Evolutionary conservation across 1,140 invertebrate species (phyloP), one percentile per base, ranked within the genome.

Genomic region (Pseudomyrmex sp.): DNA sequence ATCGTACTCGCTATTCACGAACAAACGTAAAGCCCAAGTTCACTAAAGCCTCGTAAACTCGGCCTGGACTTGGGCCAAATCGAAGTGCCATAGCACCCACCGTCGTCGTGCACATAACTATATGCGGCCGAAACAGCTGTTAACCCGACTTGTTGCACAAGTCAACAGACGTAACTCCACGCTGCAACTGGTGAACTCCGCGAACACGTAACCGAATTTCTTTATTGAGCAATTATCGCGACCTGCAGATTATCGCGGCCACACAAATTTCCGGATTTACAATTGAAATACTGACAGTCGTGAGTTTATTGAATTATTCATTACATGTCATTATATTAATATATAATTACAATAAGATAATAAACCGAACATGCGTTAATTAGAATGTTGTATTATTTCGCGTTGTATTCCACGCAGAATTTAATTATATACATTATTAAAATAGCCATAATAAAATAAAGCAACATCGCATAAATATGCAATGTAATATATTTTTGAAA

Each of bases 101-200:
- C 69, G 63, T 79, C 83, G 74, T 76, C 84, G 75, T 77, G 63
- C 85, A 50, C 59, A 66, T 74, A 86, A 82, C 68, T 63, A 62
- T 82, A 83, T 77, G 72, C 83, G 59, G 68, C 69, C 65, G 85
- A 84, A 86, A 89, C 90, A 91, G 88, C 90, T 91, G 90, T 89
- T 91, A 89, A 85, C 85, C 86, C 86, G 89, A 91, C 90, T 91
- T 91, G 90, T 91, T 91, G 90, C 90, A 90, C 86, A 76, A 35
- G 52, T 73, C 84, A 82, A 89, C 80, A 84, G 76, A 88, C 85
- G 76, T 68, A 85, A 66, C 52, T 77, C 18, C 69, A 73, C 35
- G 69, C 46, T 74, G 65, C 82, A 80, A 72, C 76, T 72, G 65
- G 52, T 69, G 66, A 80, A 72, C 23, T 80, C 50, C 54, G 15